These are phyloP conservation scores for Odontomyia ornata DNA, from an alignment of 2,888 invertebrate species.

Conservation along the genomic window DNA sequence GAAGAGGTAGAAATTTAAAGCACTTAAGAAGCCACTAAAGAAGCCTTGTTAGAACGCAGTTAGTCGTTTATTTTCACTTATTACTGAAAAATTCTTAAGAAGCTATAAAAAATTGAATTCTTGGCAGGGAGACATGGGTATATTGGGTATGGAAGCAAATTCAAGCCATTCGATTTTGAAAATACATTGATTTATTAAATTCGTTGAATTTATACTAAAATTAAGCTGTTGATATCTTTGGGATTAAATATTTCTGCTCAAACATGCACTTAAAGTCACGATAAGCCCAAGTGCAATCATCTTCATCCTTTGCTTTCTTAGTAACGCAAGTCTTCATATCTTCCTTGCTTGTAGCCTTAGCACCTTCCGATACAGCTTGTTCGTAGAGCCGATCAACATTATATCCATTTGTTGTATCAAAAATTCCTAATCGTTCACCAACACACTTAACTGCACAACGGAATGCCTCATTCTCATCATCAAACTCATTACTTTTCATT, in stretches of 20 bases:
- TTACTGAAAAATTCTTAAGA: no score
- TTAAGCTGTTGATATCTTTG: not conserved
- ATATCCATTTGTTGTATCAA: not conserved
- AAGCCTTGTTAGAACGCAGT: no score
- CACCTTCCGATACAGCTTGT: not conserved
- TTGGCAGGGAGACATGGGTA: no score
- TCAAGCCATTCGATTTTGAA: no score
- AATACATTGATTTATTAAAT: no score
- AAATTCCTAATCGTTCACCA: not conserved
- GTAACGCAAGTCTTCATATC: not conserved
- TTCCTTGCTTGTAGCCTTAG: not conserved
- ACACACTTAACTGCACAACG: not conserved
- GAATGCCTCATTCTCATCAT: not conserved
- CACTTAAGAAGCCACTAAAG: no score
- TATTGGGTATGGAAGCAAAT: no score
- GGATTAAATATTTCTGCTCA: not conserved
- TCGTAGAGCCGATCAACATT: slow-evolving; percentile 1
- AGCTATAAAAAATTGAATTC: no score
- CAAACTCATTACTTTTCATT: not conserved
- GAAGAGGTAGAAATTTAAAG: no score
- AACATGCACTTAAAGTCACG: slow-evolving; percentile 14
- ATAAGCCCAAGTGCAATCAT: not conserved
- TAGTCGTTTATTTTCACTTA: no score
- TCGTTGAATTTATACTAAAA: no score
- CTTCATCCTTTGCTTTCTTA: not conserved